phyloP scores from a whole-genome alignment of 2,888 invertebrate species.

The Tipula vernalis region DNA sequence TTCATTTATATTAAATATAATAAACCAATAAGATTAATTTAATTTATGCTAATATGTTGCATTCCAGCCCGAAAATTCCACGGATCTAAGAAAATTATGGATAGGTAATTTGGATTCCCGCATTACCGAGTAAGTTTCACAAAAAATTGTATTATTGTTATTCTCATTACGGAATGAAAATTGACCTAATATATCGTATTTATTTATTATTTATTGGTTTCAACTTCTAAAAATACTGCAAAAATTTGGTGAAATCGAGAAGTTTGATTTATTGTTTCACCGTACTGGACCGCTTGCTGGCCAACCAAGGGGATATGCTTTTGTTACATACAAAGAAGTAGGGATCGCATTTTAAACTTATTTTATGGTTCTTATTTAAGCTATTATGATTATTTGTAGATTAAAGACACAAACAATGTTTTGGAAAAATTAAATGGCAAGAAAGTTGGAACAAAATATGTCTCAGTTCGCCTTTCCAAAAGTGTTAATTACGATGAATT shows the following conservation, averaged over 20 bases:
- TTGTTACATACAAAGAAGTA: conserved; percentile 64
- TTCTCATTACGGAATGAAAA: neutral
- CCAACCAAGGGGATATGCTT: conserved; percentile 86
- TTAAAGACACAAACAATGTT: conserved; percentile 53
- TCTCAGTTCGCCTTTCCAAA: conserved; percentile 73
- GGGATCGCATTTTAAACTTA: conserved; percentile 13
- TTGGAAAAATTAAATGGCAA: conserved; percentile 62
- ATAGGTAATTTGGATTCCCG: conserved; percentile 83
- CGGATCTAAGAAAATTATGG: conserved; percentile 50
- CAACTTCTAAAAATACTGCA: conserved; percentile 92
- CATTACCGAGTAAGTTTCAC: conserved; percentile 81
- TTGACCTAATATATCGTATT: conserved; percentile 15
- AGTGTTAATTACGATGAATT: conserved; percentile 58
- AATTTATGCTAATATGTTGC: neutral
- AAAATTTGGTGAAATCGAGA: conserved; percentile 85
- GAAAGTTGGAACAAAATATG: conserved; percentile 56
- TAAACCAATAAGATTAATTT: neutral
- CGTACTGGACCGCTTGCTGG: conserved; percentile 80
- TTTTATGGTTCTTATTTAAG: neutral
- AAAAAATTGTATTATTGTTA: conserved; percentile 16
- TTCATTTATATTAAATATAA: neutral
- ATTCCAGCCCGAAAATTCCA: conserved; percentile 12
- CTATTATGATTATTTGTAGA: conserved; percentile 17
- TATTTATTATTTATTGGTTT: conserved; percentile 57
- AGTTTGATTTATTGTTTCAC: conserved; percentile 92